Conservation (phyloP, 2,888 invertebrate species). For the Caenorhabditis panamensis region DNA sequence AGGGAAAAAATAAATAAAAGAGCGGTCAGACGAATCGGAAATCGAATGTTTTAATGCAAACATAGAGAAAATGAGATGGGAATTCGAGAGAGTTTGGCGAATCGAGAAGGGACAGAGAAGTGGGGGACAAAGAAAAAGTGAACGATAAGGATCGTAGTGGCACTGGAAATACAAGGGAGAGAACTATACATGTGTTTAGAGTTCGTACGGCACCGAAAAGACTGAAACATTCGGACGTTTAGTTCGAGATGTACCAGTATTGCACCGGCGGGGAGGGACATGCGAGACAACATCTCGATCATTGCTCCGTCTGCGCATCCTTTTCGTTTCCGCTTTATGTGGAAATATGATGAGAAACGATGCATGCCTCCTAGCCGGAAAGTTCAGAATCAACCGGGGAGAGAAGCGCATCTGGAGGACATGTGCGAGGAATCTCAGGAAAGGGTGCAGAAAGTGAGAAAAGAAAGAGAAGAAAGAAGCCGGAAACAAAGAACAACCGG, state of each 20-base stretch:
- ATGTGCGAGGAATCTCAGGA: too few relatives aligned
- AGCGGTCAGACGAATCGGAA: constrained; percentile 1
- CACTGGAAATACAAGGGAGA: background rate
- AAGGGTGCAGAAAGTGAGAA: too few relatives aligned
- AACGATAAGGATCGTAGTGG: constrained; percentile 2
- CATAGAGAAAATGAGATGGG: constrained; percentile 3
- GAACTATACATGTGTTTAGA: too few relatives aligned
- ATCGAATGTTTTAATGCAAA: background rate
- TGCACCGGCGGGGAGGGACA: too few relatives aligned
- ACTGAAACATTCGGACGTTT: background rate
- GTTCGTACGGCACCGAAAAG: too few relatives aligned
- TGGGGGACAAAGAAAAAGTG: constrained; percentile 12
- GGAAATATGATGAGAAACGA: background rate
- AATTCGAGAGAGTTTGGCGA: constrained; percentile 9
- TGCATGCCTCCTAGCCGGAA: background rate
- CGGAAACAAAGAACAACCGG: background rate
- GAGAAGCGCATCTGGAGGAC: background rate
- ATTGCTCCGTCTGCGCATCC: constrained; percentile 1
- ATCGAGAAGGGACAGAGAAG: constrained; percentile 5
- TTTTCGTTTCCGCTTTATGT: background rate
- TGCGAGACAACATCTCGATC: constrained; percentile 14
- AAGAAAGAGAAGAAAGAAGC: background rate
- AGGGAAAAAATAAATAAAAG: background rate
- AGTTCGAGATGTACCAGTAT: background rate
- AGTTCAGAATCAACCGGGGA: background rate